Percentiles rank a stretch among this genome's conserved stretches.
Conservation (phyloP, 2,888 invertebrate species). For the Acanthosepion esculentum region DNA sequence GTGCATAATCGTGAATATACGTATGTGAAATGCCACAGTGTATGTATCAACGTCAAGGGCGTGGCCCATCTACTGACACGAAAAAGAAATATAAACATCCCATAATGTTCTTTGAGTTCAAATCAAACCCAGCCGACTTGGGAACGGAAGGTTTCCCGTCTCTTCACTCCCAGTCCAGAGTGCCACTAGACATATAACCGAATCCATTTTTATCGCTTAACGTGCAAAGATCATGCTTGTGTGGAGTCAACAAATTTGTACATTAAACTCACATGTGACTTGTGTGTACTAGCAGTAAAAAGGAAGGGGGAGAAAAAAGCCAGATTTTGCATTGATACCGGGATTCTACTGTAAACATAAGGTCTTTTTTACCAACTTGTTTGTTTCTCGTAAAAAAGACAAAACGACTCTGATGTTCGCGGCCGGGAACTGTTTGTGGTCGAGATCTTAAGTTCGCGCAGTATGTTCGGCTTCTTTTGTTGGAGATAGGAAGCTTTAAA, state of each 20-base stretch:
- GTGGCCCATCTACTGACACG: background rate
- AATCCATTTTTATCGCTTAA: constrained; percentile 33
- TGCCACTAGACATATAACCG: background rate
- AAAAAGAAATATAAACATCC: constrained; percentile 20
- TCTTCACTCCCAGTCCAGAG: background rate
- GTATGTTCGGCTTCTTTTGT: constrained; percentile 18
- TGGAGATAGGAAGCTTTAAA: constrained; percentile 33
- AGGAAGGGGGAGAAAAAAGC: background rate
- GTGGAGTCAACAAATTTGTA: constrained; percentile 1
- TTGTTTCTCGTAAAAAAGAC: constrained; percentile 2
- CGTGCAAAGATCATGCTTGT: background rate
- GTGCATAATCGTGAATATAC: background rate
- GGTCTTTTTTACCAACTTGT: background rate
- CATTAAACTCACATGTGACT: background rate
- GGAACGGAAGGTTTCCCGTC: background rate
- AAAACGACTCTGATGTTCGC: background rate
- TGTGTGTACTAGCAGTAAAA: background rate
- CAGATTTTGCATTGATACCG: background rate
- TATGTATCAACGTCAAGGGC: background rate
- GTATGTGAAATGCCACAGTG: background rate
- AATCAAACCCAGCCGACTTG: background rate
- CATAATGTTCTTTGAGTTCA: constrained; percentile 16
- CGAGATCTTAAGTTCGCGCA: constrained; percentile 17
- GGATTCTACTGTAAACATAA: background rate
- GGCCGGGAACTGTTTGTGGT: constrained; percentile 2